These are phyloP conservation scores for Phanerotoma sp. DNA, from an alignment of 2,888 invertebrate species.

Conservation along the genomic window DNA sequence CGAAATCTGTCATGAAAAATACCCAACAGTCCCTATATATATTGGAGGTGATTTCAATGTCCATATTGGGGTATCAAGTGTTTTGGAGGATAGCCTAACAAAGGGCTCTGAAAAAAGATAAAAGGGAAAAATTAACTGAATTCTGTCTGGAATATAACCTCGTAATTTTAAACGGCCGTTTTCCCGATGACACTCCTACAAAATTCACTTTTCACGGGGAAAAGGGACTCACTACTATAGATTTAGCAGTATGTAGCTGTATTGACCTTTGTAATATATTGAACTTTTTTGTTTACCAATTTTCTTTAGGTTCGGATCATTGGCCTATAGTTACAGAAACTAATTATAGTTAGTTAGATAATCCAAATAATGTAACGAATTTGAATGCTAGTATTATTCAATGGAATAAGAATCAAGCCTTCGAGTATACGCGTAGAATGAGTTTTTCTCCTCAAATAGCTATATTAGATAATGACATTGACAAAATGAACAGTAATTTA, in stretches of 20 bases:
- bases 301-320: too few relatives aligned
- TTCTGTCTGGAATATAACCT: background rate
- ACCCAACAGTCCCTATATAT: background rate
- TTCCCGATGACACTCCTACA: background rate
- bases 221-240: background rate
- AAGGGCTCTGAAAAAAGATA: background rate
- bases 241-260: too few relatives aligned
- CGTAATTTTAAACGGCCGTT: background rate
- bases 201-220: background rate
- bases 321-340: too few relatives aligned
- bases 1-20: background rate
- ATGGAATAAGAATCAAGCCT: background rate
- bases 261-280: too few relatives aligned
- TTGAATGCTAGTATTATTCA: too few relatives aligned
- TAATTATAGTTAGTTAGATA: too few relatives aligned
- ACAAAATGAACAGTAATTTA: too few relatives aligned
- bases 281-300: too few relatives aligned
- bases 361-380: too few relatives aligned
- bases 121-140: background rate
- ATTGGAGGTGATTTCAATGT: background rate
- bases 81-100: background rate
- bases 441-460: too few relatives aligned
- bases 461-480: too few relatives aligned
- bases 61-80: background rate
- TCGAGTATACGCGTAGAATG: too few relatives aligned